Conservation (phyloP, 2,888 invertebrate genomes). For the Calephelis perditalis region DNA sequence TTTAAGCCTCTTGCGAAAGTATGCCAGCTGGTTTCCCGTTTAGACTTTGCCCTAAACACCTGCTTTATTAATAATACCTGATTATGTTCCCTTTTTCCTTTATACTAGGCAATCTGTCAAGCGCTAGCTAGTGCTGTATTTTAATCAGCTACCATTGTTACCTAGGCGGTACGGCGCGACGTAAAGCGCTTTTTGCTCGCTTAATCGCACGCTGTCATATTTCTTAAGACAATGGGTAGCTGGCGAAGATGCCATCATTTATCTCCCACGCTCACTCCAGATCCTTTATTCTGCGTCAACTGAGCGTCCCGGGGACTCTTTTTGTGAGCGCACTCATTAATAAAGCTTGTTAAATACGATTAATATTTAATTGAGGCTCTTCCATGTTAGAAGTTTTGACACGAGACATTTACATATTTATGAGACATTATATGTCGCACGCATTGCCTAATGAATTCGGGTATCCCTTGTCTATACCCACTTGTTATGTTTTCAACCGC, state of each 20-base stretch:
- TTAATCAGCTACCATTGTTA: slow-evolving; percentile 30
- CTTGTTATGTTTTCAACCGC: no score
- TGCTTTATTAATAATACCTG: background rate
- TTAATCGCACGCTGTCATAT: slow-evolving; percentile 24
- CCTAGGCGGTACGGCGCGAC: slow-evolving; percentile 12
- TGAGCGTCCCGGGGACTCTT: slow-evolving; percentile 12
- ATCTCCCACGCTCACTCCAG: slow-evolving; percentile 19
- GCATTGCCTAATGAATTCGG: no score
- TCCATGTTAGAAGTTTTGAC: no score
- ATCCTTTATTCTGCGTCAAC: slow-evolving; percentile 17
- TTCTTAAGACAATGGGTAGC: slow-evolving; percentile 27
- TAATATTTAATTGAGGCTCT: no score
- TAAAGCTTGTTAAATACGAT: slow-evolving; percentile 12
- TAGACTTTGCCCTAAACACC: background rate
- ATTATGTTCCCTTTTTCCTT: background rate
- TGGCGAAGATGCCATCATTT: slow-evolving; percentile 26
- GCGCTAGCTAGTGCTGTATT: slow-evolving; percentile 26
- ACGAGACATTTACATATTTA: no score
- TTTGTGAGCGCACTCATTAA: slow-evolving; percentile 12
- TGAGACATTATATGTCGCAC: no score
- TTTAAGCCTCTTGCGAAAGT: no score
- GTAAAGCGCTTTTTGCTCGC: slow-evolving; percentile 25
- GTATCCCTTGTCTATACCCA: no score
- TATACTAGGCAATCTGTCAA: background rate
- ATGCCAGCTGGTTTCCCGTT: no score